Percentiles rank a stretch among this genome's conserved stretches.
These are phyloP conservation scores for Selene dorsalis DNA, from an alignment of 2,797 vertebrate species.

Conservation along the genomic window DNA sequence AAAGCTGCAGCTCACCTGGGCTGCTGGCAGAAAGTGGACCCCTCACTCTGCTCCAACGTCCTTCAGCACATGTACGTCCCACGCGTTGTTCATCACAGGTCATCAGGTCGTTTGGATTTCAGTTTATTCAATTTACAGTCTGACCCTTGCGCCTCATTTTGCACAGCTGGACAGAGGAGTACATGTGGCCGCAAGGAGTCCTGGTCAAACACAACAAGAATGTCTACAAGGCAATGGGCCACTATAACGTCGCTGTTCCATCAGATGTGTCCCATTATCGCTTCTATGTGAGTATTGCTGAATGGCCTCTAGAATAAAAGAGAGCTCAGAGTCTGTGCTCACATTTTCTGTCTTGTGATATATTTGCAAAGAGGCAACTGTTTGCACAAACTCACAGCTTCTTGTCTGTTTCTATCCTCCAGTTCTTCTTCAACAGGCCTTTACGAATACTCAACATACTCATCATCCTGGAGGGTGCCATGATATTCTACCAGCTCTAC, in stretches of 20 bases:
- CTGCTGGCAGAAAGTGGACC: slow-evolving; percentile 99
- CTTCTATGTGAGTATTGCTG: slow-evolving; percentile 91
- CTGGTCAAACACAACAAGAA: slow-evolving; percentile 99
- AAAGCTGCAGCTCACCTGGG: slow-evolving; percentile 97
- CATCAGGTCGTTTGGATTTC: neutral
- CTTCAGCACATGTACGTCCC: slow-evolving; percentile 94
- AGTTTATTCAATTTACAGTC: neutral
- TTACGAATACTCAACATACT: slow-evolving; percentile 98
- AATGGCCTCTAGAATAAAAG: neutral
- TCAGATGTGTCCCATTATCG: slow-evolving; percentile 99
- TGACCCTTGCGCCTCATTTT: neutral
- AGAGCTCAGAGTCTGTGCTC: neutral
- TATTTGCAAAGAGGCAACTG: neutral
- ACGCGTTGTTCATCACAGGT: neutral
- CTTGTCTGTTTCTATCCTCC: slow-evolving; percentile 22
- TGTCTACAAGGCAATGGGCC: slow-evolving; percentile 98
- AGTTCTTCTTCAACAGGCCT: slow-evolving; percentile 99
- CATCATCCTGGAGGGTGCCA: slow-evolving; percentile 94
- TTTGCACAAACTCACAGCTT: neutral
- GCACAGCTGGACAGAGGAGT: slow-evolving; percentile 97
- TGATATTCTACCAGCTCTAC: slow-evolving; percentile 99
- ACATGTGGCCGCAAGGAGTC: slow-evolving; percentile 98
- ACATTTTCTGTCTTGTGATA: neutral
- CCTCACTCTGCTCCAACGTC: slow-evolving; percentile 95
- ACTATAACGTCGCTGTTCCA: slow-evolving; percentile 97